Evolutionary conservation across 1,140 invertebrate genomes (phyloP).

Genomic region (Aleiodes sp.): DNA sequence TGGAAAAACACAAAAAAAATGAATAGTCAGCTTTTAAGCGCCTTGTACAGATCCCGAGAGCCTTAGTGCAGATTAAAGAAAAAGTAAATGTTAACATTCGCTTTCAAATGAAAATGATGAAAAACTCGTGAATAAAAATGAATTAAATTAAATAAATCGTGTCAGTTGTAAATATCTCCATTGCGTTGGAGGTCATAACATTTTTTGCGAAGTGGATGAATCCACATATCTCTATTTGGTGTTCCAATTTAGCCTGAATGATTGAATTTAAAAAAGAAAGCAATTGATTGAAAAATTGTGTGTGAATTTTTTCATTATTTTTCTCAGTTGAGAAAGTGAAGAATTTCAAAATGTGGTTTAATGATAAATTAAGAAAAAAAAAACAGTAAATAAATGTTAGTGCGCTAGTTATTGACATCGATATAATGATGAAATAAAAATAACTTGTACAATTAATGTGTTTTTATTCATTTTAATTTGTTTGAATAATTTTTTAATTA

Average conservation of each 20-base stretch:
- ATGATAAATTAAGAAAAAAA: not conserved
- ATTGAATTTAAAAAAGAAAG: not conserved
- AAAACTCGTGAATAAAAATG: not conserved
- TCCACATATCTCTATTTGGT: constrained; percentile 25
- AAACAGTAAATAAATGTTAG: constrained; percentile 48
- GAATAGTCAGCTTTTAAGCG: constrained; percentile 4
- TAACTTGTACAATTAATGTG: constrained; percentile 38
- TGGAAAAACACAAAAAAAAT: not conserved
- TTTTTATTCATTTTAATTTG: constrained; percentile 31
- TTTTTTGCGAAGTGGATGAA: constrained; percentile 32
- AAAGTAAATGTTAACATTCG: not conserved
- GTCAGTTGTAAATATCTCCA: constrained; percentile 30
- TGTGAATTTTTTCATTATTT: not conserved
- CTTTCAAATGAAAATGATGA: not conserved
- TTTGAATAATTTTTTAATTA: not conserved
- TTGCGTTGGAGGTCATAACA: constrained; percentile 23
- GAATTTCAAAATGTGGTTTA: not conserved
- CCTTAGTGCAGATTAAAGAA: not conserved
- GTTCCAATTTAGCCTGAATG: constrained; percentile 10
- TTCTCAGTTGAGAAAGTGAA: not conserved
- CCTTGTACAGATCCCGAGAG: constrained; percentile 6
- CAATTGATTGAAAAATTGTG: not conserved
- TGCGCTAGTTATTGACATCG: constrained; percentile 47
- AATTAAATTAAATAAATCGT: constrained; percentile 6
- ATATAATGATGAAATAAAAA: constrained; percentile 50